phyloP scores from a whole-genome alignment of 2,113 vertebrate genomes.

The Addax nasomaculatus region DNA sequence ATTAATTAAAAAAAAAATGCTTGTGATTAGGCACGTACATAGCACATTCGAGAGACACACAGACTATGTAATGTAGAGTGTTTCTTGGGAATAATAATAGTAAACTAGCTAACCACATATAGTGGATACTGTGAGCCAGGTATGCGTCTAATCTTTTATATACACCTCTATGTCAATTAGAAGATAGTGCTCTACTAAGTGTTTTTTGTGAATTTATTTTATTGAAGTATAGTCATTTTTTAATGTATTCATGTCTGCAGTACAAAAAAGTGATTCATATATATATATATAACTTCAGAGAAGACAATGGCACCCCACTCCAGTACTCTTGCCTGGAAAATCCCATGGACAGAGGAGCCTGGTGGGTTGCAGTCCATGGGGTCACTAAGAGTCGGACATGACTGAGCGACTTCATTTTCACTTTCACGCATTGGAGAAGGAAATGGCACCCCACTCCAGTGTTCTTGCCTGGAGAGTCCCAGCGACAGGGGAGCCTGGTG shows the following conservation, averaged over 20 bases:
- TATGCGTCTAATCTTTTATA: not conserved
- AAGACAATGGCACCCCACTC: too few species aligned
- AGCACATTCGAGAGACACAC: not conserved
- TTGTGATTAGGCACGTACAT: not conserved
- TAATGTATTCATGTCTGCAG: not conserved
- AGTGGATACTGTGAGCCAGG: not conserved
- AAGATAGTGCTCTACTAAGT: not conserved
- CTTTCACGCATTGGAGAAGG: too few species aligned
- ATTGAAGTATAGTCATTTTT: not conserved
- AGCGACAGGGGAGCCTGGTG: too few species aligned
- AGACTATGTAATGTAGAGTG: not conserved
- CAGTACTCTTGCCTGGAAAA: too few species aligned
- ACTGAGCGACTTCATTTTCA: too few species aligned
- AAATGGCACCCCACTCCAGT: too few species aligned
- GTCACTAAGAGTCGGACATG: too few species aligned
- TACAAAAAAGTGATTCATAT: not conserved
- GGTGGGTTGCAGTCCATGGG: too few species aligned
- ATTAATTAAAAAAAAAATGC: not conserved
- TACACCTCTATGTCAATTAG: not conserved
- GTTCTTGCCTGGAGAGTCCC: too few species aligned
- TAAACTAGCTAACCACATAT: not conserved
- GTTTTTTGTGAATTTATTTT: not conserved
- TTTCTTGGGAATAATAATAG: not conserved
- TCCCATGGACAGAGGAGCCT: too few species aligned
- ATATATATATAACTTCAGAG: not conserved